A percentile compares a stretch with the other conserved stretches of the same genome.
Conservation (phyloP, 2,113 vertebrate species). For the Fregata magnificens region DNA sequence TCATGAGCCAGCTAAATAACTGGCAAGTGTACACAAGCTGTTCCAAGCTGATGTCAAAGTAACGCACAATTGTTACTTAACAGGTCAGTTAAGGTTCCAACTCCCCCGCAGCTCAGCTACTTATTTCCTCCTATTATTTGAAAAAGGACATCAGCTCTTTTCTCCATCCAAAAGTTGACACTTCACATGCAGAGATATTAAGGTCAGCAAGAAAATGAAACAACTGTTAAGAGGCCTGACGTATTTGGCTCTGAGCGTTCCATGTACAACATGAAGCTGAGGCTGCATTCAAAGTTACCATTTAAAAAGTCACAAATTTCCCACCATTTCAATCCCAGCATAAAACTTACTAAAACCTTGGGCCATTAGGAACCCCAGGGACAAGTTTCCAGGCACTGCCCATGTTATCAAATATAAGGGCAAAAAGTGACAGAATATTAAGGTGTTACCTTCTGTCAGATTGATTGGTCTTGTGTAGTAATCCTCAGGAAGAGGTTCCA, state of each 20-base stretch:
- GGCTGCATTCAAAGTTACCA: not conserved
- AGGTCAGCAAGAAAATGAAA: not conserved
- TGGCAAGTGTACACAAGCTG: not conserved
- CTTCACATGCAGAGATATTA: not conserved
- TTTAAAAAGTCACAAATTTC: not conserved
- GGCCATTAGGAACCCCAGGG: not conserved
- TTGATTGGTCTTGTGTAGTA: constrained; percentile 92
- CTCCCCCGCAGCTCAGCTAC: not conserved
- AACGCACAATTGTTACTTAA: not conserved
- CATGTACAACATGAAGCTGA: not conserved
- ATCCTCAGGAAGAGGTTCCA: constrained; percentile 95
- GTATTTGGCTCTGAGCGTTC: not conserved
- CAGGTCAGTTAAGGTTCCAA: not conserved
- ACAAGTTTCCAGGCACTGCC: not conserved
- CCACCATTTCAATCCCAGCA: not conserved
- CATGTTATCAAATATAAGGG: not conserved
- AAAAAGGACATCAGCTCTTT: not conserved
- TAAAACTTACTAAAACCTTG: not conserved
- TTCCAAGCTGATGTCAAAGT: not conserved
- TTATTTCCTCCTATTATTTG: constrained; percentile 7
- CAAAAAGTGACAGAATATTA: not conserved
- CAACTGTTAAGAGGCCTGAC: not conserved
- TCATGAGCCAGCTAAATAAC: not conserved
- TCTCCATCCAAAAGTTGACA: not conserved
- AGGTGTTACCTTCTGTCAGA: constrained; percentile 88